Conservation (phyloP, 2,888 invertebrate genomes). For the Sarcophaga variegata region DNA sequence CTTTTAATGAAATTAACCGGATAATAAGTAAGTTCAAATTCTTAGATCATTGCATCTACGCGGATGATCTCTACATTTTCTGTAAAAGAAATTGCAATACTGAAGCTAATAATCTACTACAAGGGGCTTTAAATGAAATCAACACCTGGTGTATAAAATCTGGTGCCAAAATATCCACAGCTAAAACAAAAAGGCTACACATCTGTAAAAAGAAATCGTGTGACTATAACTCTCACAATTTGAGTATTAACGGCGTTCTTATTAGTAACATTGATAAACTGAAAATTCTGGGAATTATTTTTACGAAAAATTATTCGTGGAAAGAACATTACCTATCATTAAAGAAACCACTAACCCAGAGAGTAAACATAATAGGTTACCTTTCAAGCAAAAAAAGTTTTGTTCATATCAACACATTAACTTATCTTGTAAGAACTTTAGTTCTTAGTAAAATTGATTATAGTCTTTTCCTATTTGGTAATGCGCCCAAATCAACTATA, state of each 20-base stretch:
- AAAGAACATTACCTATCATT: constrained; percentile 16
- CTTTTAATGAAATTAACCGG: constrained; percentile 46
- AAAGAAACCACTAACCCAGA: not conserved
- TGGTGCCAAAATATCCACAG: constrained; percentile 28
- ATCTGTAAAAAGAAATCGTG: constrained; percentile 21
- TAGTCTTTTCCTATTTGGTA: constrained; percentile 7
- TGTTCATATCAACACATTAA: not conserved
- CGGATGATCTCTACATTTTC: constrained; percentile 67
- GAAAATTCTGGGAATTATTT: not conserved
- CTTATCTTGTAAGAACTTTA: constrained; percentile 5
- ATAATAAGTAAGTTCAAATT: constrained; percentile 56
- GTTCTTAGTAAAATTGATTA: constrained; percentile 27
- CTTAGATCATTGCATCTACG: constrained; percentile 59
- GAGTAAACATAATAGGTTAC: not conserved
- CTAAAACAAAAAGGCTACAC: constrained; percentile 26
- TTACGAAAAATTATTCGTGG: constrained; percentile 15
- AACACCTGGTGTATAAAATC: constrained; percentile 24
- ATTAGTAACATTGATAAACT: not conserved
- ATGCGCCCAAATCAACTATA: not conserved
- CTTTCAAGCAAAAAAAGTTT: constrained; percentile 15
- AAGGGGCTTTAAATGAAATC: constrained; percentile 19
- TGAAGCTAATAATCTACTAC: not conserved
- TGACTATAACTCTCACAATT: not conserved
- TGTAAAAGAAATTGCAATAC: constrained; percentile 32
- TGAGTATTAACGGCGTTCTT: not conserved